phyloP scores from a whole-genome alignment of 1,140 invertebrate genomes.

The Drosophila parabipectinata region DNA sequence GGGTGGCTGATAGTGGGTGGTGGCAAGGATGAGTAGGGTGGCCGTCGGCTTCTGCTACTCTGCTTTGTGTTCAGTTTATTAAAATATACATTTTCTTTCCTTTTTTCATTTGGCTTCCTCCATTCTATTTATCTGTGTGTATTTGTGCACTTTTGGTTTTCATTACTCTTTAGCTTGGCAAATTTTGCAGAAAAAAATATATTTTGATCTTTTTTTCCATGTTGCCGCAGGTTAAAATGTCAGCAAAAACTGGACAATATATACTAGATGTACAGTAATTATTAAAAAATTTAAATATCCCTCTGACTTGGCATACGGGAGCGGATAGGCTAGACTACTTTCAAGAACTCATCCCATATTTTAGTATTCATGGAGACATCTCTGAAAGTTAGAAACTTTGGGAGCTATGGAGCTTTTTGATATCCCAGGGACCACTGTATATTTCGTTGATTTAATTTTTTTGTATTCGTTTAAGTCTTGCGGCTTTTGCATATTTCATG shows the following conservation, averaged over 20 bases:
- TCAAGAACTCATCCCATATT: too few species aligned
- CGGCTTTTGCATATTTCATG: conserved; percentile 45
- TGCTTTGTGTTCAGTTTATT: conserved; percentile 59
- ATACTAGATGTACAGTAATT: conserved; percentile 22
- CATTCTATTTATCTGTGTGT: conserved; percentile 26
- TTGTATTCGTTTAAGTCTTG: conserved; percentile 33
- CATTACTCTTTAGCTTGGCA: conserved; percentile 43
- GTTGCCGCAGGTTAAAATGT: conserved; percentile 61
- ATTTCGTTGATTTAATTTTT: conserved; percentile 40
- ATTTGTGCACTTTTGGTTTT: conserved; percentile 18
- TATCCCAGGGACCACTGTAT: conserved; percentile 9
- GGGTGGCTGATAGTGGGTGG: conserved; percentile 1
- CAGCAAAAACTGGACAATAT: conserved; percentile 55
- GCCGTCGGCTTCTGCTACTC: conserved; percentile 25
- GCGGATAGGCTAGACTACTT: too few species aligned
- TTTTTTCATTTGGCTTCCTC: conserved; percentile 29
- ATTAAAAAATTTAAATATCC: neutral
- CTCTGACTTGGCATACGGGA: too few species aligned
- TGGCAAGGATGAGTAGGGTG: neutral
- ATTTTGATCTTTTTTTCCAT: conserved; percentile 21
- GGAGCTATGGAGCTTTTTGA: neutral
- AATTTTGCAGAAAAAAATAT: conserved; percentile 45
- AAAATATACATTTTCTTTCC: conserved; percentile 52
- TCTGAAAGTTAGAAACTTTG: too few species aligned
- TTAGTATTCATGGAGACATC: too few species aligned